Base-by-base conservation (phyloP, 2,113 vertebrate species). In the Cottus gobio region DNA sequence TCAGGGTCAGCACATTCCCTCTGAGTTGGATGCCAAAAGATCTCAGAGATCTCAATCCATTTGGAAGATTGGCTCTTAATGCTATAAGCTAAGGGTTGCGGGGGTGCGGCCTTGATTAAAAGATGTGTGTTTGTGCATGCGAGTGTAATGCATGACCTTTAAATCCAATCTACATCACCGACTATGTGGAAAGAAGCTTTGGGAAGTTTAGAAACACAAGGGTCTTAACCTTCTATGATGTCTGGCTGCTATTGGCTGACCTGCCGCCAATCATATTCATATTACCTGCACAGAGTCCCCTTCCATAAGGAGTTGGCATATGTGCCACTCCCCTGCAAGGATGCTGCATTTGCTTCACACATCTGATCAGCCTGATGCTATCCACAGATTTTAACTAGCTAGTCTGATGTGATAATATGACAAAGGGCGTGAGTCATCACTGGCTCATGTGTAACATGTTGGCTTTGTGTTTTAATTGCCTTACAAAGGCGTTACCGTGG, bases 41-140 rank as follows among this genome's bases (percentile, higher is more conserved):
- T 79, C 46, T 80, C 54, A 46, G 61, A 85, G 80, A 89, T 89
- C 76, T 85, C 66, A 50, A 73, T 87, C 87, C 87, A 93, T 92
- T 91, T 91, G 71, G 36, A 71, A 76, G 82, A 93, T 87, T 91
- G 82, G 83, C 89, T 92, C 68, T 89, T 88, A 86, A 91, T 91
- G 91, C 82, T 84, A 64, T 84, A 79, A 83, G 68, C 81, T 57
- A 31, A 75, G 54, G 66, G 60, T 76, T 56, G 64, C 39, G 79
- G 62, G 78, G 22, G 44, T 75, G 84, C 46, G 39, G 72, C 67
- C 54, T 69, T 50, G 70, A 48, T 64, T 78, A 88, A 76, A 88
- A 22, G 67, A 60, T 48, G 69, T 64, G 83, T 60, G 79, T 79
- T 54, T 74, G 77, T 64, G 71, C 71, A 10, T 65, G n/a, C 65